These are phyloP conservation scores for Myodes glareolus DNA, from an alignment of 2,113 vertebrate genomes.

Conservation along the genomic window DNA sequence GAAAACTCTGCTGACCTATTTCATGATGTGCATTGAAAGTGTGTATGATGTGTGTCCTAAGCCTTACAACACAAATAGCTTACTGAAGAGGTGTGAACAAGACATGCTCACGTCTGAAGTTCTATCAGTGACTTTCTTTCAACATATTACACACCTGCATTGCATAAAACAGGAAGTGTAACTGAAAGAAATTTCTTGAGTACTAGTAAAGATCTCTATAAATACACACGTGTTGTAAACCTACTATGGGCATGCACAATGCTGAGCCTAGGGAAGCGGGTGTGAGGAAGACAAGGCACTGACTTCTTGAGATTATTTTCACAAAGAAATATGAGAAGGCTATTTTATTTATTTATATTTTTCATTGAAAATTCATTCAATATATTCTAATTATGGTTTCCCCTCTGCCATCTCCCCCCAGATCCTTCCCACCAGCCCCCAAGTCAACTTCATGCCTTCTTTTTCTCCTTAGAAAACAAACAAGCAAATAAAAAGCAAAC, in stretches of 20 bases:
- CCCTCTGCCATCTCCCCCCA: neutral
- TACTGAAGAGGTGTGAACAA: neutral
- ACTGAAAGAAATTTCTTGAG: slow-evolving; percentile 38
- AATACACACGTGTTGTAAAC: neutral
- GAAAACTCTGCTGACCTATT: neutral
- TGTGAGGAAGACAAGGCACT: neutral
- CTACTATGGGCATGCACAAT: neutral
- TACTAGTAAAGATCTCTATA: neutral
- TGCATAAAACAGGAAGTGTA: neutral
- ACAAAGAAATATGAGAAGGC: neutral
- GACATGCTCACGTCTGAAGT: neutral
- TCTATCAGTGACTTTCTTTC: neutral
- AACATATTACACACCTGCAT: neutral
- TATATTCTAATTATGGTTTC: neutral
- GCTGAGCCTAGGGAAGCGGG: neutral
- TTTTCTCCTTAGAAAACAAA: neutral
- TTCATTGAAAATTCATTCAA: neutral
- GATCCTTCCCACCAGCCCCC: neutral
- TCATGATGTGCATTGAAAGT: neutral
- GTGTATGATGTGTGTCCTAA: neutral
- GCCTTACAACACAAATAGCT: neutral
- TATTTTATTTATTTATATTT: neutral
- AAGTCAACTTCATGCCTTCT: neutral
- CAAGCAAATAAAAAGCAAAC: neutral
- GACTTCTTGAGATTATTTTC: neutral